Conservation (phyloP, 2,113 vertebrate species). For the Gopherus flavomarginatus region DNA sequence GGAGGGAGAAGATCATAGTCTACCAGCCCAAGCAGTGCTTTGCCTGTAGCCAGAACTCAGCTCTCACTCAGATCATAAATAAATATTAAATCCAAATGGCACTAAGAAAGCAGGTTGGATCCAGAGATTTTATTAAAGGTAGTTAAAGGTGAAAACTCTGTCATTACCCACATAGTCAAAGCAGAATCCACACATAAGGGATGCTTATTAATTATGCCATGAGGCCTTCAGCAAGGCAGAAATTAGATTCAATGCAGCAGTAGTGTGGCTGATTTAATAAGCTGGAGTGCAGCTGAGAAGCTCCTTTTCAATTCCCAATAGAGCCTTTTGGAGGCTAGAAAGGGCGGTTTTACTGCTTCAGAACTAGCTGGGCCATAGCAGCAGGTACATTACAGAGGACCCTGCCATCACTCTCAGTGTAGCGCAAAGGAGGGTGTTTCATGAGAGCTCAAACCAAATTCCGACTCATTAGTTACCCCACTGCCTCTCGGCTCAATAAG, state of each 20-base stretch:
- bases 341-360: not conserved
- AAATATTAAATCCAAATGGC: not conserved
- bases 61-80: not conserved
- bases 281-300: not conserved
- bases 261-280: not conserved
- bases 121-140: not conserved
- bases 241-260: not conserved
- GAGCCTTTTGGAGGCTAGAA: not conserved
- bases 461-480: not conserved
- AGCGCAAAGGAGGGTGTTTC: not conserved
- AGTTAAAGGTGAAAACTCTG: not conserved
- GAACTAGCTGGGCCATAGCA: not conserved
- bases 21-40: not conserved
- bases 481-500: not conserved
- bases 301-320: not conserved
- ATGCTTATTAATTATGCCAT: not conserved
- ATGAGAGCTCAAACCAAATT: not conserved
- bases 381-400: not conserved
- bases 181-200: not conserved
- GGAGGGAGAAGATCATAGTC: not conserved
- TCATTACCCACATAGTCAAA: not conserved
- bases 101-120: not conserved
- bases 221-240: not conserved
- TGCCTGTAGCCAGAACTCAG: not conserved
- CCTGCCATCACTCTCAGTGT: not conserved